Base-by-base conservation (phyloP, 2,797 vertebrate genomes). In the Poecilia velifera region DNA sequence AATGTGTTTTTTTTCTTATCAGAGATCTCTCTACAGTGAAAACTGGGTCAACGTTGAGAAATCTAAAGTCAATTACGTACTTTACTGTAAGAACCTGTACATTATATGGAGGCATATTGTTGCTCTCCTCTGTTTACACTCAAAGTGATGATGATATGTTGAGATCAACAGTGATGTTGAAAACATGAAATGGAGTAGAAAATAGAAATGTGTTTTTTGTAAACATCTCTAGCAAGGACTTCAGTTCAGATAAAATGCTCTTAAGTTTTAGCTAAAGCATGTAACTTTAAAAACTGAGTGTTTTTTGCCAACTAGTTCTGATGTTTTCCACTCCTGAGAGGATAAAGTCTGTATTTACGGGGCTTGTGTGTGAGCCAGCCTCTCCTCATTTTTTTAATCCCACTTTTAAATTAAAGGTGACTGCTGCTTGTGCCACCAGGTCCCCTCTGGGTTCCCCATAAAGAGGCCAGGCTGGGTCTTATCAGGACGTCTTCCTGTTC, bases 11-110 rank as follows among this genome's bases (percentile, higher is more conserved):
- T 6, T 53, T 25, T 12, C 9, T 55, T n/a, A 55, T 55, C 53
- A 84, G 41, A 77, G 72, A 78, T 80, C 71, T 76, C 72, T 16
- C 22, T 53, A 70, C 76, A 59, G 20, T 79, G 64, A 79, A 84
- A 86, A 72, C 72, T 82, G 72, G 73, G 66, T 82, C 41, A 0
- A 59, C 46, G 68, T 4, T 73, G 68, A 68, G 46, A 55, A n/a
- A 76, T 59, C 47, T 59, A 28, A 41, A 62, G 39, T 62, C 4
- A 16, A 31, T 14, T 31, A 34, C 14, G 28, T 16, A 28, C 41
- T 41, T 57, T 20, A 43, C 34, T 57, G 49, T 45, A 16, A 47
- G 4, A 6, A 4, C 28, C 8, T 31, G 7, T 22, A 5, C 34
- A 34, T 64, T 7, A 66, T 9, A 51, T 51, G 49, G 49, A 49